Evolutionary conservation across 2,797 vertebrate species (phyloP).

Genomic region (Gephyroberyx darwinii): DNA sequence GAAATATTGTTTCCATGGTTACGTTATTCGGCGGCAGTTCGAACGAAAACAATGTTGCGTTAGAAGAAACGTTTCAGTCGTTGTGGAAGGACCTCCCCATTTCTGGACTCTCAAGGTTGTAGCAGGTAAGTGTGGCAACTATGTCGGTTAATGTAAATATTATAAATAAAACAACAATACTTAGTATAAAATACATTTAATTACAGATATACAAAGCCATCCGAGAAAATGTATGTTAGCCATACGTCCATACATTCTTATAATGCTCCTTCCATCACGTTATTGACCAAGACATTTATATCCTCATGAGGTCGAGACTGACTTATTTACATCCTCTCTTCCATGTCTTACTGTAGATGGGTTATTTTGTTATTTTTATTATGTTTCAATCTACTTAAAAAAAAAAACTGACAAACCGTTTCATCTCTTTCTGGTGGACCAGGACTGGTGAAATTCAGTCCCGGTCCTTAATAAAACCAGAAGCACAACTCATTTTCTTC

Average conservation of each 20-base stretch:
- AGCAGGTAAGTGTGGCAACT: background rate
- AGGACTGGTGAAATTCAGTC: background rate
- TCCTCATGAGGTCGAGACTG: background rate
- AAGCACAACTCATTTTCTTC: background rate
- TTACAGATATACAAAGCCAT: slow-evolving; percentile 37
- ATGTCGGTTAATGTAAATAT: background rate
- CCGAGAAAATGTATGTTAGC: background rate
- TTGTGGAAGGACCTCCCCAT: too few relatives aligned
- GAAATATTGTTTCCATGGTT: too few relatives aligned
- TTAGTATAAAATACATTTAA: slow-evolving; percentile 39
- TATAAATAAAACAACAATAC: background rate
- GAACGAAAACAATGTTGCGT: too few relatives aligned
- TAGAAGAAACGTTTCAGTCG: too few relatives aligned
- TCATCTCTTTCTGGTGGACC: background rate
- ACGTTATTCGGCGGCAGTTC: too few relatives aligned
- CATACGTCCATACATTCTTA: background rate
- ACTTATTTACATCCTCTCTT: background rate
- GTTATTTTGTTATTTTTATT: background rate
- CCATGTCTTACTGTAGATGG: background rate
- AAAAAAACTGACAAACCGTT: background rate
- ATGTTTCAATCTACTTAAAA: background rate
- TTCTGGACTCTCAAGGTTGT: too few relatives aligned
- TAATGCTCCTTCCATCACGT: slow-evolving; percentile 9
- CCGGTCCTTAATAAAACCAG: slow-evolving; percentile 4
- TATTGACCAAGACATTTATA: background rate